Percentiles rank a stretch among this genome's conserved stretches.
These are phyloP conservation scores for Orthosia gracilis DNA, from an alignment of 2,888 invertebrate genomes.

Conservation along the genomic window DNA sequence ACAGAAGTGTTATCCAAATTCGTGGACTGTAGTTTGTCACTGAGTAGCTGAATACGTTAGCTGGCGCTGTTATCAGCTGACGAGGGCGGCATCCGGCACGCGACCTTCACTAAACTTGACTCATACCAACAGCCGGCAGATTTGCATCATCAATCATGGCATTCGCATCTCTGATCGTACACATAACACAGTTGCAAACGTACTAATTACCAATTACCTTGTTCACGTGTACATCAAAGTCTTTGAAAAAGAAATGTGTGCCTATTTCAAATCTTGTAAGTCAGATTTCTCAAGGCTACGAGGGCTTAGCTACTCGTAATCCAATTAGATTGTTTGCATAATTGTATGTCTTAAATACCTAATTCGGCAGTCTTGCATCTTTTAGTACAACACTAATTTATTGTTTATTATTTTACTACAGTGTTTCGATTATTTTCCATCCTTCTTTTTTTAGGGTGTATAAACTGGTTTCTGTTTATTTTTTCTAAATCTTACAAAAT, in stretches of 20 bases:
- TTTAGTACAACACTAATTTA: not conserved
- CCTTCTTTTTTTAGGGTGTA: not conserved
- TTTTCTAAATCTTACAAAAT: not conserved
- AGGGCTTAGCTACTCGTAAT: conserved; percentile 18
- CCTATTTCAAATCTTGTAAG: conserved; percentile 30
- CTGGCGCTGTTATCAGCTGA: conserved; percentile 79
- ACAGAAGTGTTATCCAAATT: conserved; percentile 49
- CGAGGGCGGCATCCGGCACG: conserved; percentile 78
- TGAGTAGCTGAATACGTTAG: conserved; percentile 63
- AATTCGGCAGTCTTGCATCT: not conserved
- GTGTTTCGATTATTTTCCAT: not conserved
- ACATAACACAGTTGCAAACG: conserved; percentile 63
- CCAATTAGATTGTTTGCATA: conserved; percentile 35
- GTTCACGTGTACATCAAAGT: conserved; percentile 30
- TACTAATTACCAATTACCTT: conserved; percentile 57
- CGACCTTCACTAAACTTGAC: conserved; percentile 80
- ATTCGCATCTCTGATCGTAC: conserved; percentile 60
- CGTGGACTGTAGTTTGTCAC: conserved; percentile 58
- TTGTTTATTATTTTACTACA: too few species aligned
- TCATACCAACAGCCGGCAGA: conserved; percentile 77
- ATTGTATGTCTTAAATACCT: conserved; percentile 14
- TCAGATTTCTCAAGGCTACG: conserved; percentile 19
- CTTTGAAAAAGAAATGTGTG: conserved; percentile 28
- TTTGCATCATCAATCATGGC: conserved; percentile 78
- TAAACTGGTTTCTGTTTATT: not conserved